Evolutionary conservation across 2,797 vertebrate genomes (phyloP).

Genomic region (Ctenosaura bakeri): DNA sequence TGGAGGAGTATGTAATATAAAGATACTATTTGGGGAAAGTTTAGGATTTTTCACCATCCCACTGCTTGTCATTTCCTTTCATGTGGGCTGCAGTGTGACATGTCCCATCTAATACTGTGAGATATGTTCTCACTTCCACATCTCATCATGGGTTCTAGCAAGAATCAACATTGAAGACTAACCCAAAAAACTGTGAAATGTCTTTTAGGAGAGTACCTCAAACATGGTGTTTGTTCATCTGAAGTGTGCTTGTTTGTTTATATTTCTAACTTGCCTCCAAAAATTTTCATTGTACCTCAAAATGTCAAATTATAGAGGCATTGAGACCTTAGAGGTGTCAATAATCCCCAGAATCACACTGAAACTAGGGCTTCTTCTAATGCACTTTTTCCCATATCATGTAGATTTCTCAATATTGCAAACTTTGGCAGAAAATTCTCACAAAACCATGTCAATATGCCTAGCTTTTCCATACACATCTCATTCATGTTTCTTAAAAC

Average conservation of each 20-base stretch:
- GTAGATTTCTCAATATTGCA: background rate
- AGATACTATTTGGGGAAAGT: background rate
- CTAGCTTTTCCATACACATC: background rate
- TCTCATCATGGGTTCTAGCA: background rate
- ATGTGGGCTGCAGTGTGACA: background rate
- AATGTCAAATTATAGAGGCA: background rate
- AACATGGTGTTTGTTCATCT: background rate
- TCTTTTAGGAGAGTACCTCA: background rate
- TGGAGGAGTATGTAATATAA: background rate
- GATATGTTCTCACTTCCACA: background rate
- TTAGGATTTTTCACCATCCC: background rate
- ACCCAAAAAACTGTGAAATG: background rate
- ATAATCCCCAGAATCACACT: background rate
- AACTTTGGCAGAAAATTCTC: background rate
- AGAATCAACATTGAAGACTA: background rate
- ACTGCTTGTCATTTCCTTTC: background rate
- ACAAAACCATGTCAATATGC: background rate
- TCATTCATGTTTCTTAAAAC: background rate
- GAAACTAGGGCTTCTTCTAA: background rate
- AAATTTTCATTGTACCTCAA: background rate
- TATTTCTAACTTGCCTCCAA: background rate
- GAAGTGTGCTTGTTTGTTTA: background rate
- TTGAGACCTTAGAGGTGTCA: background rate
- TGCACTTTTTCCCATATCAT: background rate
- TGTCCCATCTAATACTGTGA: background rate